Percentiles rank a stretch among this genome's conserved stretches.
phyloP scores from a whole-genome alignment of 2,113 vertebrate genomes.

The Grammomys surdaster region DNA sequence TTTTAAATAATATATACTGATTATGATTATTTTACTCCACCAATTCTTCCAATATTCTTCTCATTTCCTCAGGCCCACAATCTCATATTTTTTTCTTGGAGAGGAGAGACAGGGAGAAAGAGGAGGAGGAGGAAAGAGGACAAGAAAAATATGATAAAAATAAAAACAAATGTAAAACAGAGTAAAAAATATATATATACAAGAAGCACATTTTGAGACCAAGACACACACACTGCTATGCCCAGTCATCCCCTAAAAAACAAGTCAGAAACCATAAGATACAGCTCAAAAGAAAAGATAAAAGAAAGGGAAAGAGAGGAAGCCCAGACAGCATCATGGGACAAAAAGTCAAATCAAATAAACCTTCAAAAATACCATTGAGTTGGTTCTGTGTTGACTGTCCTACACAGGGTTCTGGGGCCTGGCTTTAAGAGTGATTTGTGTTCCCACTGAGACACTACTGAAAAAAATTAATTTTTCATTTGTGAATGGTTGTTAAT shows the following conservation, averaged over 20 bases:
- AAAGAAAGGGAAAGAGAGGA: not conserved
- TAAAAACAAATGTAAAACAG: not conserved
- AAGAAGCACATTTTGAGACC: not conserved
- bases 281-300: not conserved
- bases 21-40: not conserved
- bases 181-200: not conserved
- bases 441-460: too few relatives aligned
- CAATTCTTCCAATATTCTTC: not conserved
- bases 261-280: not conserved
- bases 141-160: not conserved
- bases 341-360: not conserved
- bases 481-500: not conserved
- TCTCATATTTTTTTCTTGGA: not conserved
- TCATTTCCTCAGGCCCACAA: not conserved
- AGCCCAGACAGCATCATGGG: not conserved
- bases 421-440: not conserved
- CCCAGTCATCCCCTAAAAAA: not conserved
- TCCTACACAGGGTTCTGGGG: not conserved
- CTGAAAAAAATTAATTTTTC: not conserved
- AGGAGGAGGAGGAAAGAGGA: not conserved
- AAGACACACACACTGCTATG: not conserved
- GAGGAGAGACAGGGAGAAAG: not conserved
- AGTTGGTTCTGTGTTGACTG: not conserved
- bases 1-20: not conserved
- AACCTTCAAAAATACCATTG: not conserved